These are phyloP conservation scores for Eurytoma adleriae DNA, from an alignment of 2,888 invertebrate species.

Conservation along the genomic window DNA sequence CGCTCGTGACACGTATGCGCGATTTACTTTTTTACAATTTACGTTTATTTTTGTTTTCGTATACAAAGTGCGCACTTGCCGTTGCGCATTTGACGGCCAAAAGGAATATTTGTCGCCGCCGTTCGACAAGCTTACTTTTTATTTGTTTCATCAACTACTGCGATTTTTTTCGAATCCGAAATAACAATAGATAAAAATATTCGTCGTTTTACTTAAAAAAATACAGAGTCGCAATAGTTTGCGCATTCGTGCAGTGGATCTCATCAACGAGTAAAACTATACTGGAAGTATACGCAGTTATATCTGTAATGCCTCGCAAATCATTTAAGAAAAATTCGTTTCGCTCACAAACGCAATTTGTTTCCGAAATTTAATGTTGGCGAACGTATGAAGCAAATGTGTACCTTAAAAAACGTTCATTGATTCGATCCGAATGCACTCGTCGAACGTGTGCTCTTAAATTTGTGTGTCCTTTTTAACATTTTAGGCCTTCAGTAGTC, in stretches of 20 bases:
- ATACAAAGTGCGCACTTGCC: conserved; percentile 54
- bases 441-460: conserved; percentile 48
- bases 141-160: conserved; percentile 37
- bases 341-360: too few relatives aligned
- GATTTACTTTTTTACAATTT: conserved; percentile 55
- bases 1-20: conserved; percentile 52
- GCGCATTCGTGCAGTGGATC: conserved; percentile 30
- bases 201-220: conserved; percentile 48
- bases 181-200: conserved; percentile 48
- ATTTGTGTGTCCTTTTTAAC: conserved; percentile 9
- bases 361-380: too few relatives aligned
- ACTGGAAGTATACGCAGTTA: neutral
- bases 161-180: conserved; percentile 45
- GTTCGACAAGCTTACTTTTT: conserved; percentile 44
- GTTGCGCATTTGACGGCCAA: conserved; percentile 50
- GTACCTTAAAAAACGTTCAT: conserved; percentile 1
- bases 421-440: conserved; percentile 42
- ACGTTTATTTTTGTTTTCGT: conserved; percentile 58
- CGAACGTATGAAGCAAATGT: neutral
- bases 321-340: conserved; percentile 4
- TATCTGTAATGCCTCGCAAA: conserved; percentile 13
- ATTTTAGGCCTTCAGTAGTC: conserved; percentile 52
- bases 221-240: conserved; percentile 45
- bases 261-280: conserved; percentile 46
- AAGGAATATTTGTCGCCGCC: conserved; percentile 31